Evolutionary conservation across 2,888 invertebrate species (phyloP), one percentile per base, ranked within the genome.

Genomic region (Drosophila phalerata): DNA sequence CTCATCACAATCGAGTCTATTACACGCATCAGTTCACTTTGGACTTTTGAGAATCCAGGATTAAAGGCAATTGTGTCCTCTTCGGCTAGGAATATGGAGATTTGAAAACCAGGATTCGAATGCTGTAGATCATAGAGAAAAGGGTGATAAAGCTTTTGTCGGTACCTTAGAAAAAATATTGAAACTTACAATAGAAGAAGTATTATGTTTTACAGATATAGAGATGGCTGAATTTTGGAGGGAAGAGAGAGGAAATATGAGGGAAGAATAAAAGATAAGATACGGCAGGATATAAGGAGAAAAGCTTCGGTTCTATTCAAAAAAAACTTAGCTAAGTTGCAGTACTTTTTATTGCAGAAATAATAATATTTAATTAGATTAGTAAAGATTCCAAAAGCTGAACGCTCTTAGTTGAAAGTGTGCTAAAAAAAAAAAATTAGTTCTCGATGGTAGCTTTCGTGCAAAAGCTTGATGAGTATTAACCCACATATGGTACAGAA

Each of bases 1-100:
- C 96, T 95, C 68, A 95, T 94, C 11, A 96, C 94, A 79, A 98
- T 94, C n/a, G 94, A 94, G 77, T 96, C 96, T 73, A 97, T 95
- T 19, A 97, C 93, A 49, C 95, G 93, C 40, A 96, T 91, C 1
- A 98, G 93, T 69, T 95, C 95, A 52, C 95, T 94, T 75, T 94
- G 94, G 83, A 98, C 96, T 88, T 95, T 95, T 57, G 95, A 95
- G 85, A 97, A 97, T 0, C 95, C 93, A 0, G 97, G 97, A 67
- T 95, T 96, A 84, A 97, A 97, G 28, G 93, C 93, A 42, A 96
- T 94, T 0, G 94, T 93, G 15, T 95, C 95, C 53, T 92, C 92
- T 5, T 91, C 91, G 67, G 92, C 92, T 4, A 93, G 74, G 34
- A 92, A 77, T 8, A 93, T 81, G 6, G 90, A 78, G 8, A 93